Evolutionary conservation across 2,113 vertebrate genomes (phyloP).

Genomic region (Melanocharis versteri): DNA sequence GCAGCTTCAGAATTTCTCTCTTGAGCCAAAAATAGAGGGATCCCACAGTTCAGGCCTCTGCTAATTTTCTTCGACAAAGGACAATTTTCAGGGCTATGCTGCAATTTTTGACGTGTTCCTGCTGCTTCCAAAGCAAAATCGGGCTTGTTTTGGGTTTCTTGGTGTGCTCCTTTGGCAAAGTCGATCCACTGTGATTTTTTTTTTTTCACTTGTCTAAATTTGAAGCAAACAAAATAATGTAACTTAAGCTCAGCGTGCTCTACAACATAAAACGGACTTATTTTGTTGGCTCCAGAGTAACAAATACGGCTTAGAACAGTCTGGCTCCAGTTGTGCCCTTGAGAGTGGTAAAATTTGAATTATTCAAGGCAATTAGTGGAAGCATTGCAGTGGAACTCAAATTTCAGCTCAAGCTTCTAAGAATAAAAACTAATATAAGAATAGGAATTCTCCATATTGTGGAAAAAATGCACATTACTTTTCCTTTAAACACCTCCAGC

Average conservation of each 20-base stretch:
- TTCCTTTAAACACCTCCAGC: constrained; percentile 46
- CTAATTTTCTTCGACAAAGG: neutral
- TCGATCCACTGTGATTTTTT: neutral
- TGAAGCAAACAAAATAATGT: neutral
- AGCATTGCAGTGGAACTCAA: constrained; percentile 55
- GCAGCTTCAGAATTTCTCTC: constrained; percentile 65
- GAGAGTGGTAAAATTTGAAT: constrained; percentile 72
- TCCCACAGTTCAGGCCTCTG: constrained; percentile 30
- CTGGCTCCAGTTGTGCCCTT: constrained; percentile 49
- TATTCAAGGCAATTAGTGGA: constrained; percentile 72
- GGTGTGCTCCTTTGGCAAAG: neutral
- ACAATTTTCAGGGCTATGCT: neutral
- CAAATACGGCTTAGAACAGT: constrained; percentile 57
- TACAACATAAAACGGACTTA: constrained; percentile 12
- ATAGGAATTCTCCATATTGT: constrained; percentile 44
- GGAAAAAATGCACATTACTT: constrained; percentile 39
- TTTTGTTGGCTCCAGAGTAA: constrained; percentile 30
- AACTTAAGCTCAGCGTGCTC: neutral
- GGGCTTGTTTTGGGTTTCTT: neutral
- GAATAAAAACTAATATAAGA: constrained; percentile 56
- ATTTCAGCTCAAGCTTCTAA: constrained; percentile 60
- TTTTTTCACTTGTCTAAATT: neutral
- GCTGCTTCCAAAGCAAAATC: neutral
- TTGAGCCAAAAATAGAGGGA: constrained; percentile 62
- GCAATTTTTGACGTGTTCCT: neutral